Conservation (phyloP, 2,797 vertebrate species). For the Dryobates pubescens region DNA sequence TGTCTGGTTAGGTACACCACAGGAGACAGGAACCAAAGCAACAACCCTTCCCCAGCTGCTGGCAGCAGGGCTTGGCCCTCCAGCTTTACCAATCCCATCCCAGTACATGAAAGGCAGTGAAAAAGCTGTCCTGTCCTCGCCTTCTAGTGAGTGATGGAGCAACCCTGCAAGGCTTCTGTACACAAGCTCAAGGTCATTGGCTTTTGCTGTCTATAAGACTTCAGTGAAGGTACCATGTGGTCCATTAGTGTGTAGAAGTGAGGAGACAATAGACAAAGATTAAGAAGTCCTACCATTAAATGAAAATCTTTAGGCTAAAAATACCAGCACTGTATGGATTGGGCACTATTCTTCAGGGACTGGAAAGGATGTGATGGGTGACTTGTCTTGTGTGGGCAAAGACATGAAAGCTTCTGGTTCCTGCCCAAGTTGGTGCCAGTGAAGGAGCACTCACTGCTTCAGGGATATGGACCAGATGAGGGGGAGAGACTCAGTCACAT, state of each 20-base stretch:
- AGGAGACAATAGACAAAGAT: background rate
- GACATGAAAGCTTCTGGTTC: fast-evolving
- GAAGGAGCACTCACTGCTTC: background rate
- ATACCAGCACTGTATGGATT: background rate
- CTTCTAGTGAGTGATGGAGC: background rate
- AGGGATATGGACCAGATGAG: fast-evolving
- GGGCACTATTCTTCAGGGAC: background rate
- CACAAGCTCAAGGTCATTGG: fast-evolving
- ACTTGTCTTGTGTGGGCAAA: background rate
- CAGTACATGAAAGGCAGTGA: background rate
- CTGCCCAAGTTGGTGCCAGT: fast-evolving
- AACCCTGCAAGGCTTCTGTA: background rate
- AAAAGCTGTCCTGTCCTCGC: background rate
- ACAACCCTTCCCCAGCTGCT: background rate
- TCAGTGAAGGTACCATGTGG: background rate
- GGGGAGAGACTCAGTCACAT: background rate
- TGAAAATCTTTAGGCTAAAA: background rate
- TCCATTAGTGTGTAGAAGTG: background rate
- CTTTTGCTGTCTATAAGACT: background rate
- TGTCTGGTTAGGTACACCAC: fast-evolving
- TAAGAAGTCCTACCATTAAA: background rate
- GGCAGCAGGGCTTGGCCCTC: background rate
- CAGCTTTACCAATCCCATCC: background rate
- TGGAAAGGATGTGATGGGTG: background rate
- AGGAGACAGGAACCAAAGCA: background rate